Evolutionary conservation across 2,113 vertebrate genomes (phyloP).

Genomic region (Hemiprocne comata): DNA sequence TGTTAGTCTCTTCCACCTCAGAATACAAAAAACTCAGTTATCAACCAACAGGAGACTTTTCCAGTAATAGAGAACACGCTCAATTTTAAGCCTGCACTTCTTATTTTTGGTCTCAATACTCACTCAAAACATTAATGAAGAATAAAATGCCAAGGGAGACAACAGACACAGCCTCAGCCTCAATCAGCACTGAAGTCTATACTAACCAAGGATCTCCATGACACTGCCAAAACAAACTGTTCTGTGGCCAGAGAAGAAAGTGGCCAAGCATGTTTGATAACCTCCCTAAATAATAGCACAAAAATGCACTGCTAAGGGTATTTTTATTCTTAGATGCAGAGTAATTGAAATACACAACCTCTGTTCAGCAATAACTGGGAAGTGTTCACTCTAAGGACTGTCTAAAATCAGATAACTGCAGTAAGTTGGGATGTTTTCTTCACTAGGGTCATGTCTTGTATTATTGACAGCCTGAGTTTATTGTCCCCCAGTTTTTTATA

Average conservation of each 20-base stretch:
- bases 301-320: slow-evolving; percentile 21
- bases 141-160: not conserved
- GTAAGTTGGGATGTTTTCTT: not conserved
- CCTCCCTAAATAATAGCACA: slow-evolving; percentile 14
- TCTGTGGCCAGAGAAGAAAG: slow-evolving; percentile 8
- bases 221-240: slow-evolving; percentile 46
- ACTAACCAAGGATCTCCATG: not conserved
- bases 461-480: not conserved
- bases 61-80: not conserved
- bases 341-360: not conserved
- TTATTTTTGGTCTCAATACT: not conserved
- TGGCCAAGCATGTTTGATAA: not conserved
- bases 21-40: not conserved
- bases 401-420: not conserved
- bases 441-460: not conserved
- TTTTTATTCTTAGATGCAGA: not conserved
- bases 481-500: not conserved
- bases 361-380: not conserved
- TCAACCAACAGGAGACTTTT: not conserved
- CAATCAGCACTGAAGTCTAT: not conserved
- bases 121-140: not conserved
- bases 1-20: not conserved
- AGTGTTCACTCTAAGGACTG: not conserved
- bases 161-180: not conserved
- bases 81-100: not conserved